Base-by-base conservation (phyloP, 35 echinoderm and acorn worm genomes). In the Ptychodera flava region DNA sequence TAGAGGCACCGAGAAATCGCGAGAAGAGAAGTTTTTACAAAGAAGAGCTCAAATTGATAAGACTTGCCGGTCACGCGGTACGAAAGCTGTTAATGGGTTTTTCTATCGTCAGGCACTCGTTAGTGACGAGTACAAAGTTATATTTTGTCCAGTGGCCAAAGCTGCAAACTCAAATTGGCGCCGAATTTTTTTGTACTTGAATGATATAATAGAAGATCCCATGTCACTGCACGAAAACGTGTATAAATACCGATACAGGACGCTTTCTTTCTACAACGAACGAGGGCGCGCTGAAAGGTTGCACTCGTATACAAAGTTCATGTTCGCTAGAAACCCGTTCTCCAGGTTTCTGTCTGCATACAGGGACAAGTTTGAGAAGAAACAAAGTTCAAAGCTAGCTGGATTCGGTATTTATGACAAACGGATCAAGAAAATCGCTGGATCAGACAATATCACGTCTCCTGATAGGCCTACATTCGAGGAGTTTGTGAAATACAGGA, bases 81-180 rank as follows among this genome's bases (percentile, higher is more conserved):
- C n/a, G n/a, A n/a, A n/a, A n/a, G n/a, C n/a, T n/a, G n/a, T n/a
- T n/a, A n/a, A n/a, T n/a, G n/a, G n/a, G n/a, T n/a, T n/a, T n/a
- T n/a, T n/a, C n/a, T n/a, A n/a, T n/a, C n/a, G n/a, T n/a, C n/a
- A n/a, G n/a, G n/a, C n/a, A 64, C 34, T 91, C 27, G 90, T 91
- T 52, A 30, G 30, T 16, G 90, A 91, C 77, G 34, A 78, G 31
- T 81, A 87, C 81, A 79, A 82, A 38, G 31, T 91, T 22, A 36
- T 91, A 1, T 91, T 87, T 64, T 87, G 85, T 38, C 86, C 86
- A 36, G 64, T 91, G 30, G 84, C 84, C 30, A 91, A 91, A 32
- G 79, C 81, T 76, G 90, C 78, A 0, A 86, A 85, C 79, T 81
- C 90, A 0, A 91, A 91, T 76, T 91, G 90, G 90, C 86, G 86